Percentiles rank a stretch among this genome's conserved stretches.
Conservation (phyloP, 2,113 vertebrate species). For the Melospiza georgiana region DNA sequence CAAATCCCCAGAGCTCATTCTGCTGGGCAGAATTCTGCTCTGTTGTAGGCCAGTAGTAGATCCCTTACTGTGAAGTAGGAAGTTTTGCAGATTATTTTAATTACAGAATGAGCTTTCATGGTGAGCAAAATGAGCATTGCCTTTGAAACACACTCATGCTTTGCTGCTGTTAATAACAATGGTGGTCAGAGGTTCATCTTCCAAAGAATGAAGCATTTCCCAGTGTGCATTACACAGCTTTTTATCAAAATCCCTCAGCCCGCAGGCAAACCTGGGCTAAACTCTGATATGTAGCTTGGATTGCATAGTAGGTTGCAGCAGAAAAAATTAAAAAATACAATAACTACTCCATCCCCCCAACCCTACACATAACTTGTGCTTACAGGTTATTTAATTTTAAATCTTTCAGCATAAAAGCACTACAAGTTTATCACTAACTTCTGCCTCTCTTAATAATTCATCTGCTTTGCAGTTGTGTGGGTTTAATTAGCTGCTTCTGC, state of each 20-base stretch:
- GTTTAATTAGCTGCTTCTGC: constrained; percentile 43
- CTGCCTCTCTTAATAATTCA: neutral
- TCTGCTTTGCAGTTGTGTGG: neutral
- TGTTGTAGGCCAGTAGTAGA: neutral
- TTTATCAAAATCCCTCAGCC: neutral
- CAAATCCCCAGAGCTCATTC: neutral
- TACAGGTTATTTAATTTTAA: neutral
- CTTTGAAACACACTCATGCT: neutral
- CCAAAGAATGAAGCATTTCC: neutral
- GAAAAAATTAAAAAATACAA: neutral
- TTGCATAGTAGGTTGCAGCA: neutral
- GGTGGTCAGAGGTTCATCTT: neutral
- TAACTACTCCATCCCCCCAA: neutral
- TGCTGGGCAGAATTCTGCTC: neutral
- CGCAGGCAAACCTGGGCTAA: neutral
- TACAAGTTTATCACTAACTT: neutral
- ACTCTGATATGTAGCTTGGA: neutral
- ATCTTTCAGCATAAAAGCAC: neutral
- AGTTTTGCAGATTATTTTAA: neutral
- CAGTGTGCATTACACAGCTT: neutral
- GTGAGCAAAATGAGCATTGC: neutral
- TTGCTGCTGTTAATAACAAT: neutral
- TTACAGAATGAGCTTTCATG: neutral
- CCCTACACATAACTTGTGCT: neutral
- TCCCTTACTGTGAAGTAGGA: neutral